phyloP scores from a whole-genome alignment of 2,797 vertebrate species.

The Lateolabrax maculatus region DNA sequence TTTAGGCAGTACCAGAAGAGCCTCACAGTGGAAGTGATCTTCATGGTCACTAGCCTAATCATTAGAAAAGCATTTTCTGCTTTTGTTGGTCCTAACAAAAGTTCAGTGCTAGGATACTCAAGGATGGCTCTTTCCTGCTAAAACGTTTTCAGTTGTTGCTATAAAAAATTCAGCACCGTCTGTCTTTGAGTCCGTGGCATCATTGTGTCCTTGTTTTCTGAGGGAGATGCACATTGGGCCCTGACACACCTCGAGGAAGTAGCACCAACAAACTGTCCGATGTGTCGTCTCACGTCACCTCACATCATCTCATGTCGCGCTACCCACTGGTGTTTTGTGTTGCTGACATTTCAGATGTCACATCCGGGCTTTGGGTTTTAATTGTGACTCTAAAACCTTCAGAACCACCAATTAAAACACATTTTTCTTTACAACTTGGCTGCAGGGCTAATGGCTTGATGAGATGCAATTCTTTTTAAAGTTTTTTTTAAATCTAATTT shows the following conservation, averaged over 20 bases:
- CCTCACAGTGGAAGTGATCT: conserved; percentile 1
- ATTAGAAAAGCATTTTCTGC: background rate
- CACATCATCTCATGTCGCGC: background rate
- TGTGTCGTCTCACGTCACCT: background rate
- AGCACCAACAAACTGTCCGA: background rate
- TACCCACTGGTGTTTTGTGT: background rate
- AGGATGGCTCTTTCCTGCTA: background rate
- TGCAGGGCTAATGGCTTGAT: conserved; percentile 30
- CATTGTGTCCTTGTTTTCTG: background rate
- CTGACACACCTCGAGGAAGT: background rate
- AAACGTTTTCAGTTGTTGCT: background rate
- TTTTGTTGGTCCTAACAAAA: background rate
- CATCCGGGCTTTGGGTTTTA: conserved; percentile 23
- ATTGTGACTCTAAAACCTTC: conserved; percentile 16
- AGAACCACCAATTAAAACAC: conserved; percentile 33
- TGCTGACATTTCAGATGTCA: background rate
- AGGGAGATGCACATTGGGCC: background rate
- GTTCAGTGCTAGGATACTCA: background rate
- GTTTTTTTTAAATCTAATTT: conserved; percentile 20
- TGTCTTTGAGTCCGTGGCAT: background rate
- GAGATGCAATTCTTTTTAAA: conserved; percentile 44
- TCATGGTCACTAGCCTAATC: background rate
- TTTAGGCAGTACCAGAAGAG: background rate
- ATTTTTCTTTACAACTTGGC: conserved; percentile 52
- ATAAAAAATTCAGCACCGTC: background rate